These are phyloP conservation scores for Uloborus plumipes DNA, from an alignment of 2,888 invertebrate genomes.

Conservation along the genomic window DNA sequence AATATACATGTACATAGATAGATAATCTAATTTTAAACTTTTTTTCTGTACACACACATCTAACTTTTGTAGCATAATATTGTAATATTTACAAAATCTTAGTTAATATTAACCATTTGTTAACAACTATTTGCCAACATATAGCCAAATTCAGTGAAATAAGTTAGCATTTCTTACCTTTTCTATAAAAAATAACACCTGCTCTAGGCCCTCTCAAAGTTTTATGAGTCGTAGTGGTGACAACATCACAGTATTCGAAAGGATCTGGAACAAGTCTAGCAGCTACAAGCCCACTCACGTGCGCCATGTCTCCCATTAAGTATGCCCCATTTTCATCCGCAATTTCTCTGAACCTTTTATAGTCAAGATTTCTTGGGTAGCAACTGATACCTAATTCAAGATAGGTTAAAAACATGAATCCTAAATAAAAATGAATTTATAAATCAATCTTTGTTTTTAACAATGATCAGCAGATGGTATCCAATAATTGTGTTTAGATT, in stretches of 20 bases:
- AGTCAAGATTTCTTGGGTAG: conserved; percentile 75
- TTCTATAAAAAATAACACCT: conserved; percentile 75
- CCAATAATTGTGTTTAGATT: no score
- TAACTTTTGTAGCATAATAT: no score
- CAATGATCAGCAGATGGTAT: no score
- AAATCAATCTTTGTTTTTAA: no score
- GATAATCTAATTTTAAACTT: no score
- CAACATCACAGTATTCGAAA: conserved; percentile 76
- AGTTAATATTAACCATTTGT: no score
- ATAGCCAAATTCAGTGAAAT: no score
- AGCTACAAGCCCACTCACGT: conserved; percentile 76
- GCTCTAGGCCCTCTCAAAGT: conserved; percentile 76
- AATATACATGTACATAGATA: no score
- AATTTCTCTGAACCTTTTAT: conserved; percentile 74
- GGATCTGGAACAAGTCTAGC: conserved; percentile 75
- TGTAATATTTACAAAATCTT: no score
- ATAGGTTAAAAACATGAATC: conserved; percentile 7
- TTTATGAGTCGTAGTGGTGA: conserved; percentile 78
- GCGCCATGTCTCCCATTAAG: conserved; percentile 78
- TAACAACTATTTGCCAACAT: no score
- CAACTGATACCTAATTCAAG: conserved; percentile 69
- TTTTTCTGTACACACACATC: no score
- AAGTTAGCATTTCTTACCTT: conserved; percentile 69
- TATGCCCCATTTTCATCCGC: conserved; percentile 73
- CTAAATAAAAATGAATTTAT: no score